Conservation (phyloP, 2,888 invertebrate species). For the Leptinotarsa juncta region DNA sequence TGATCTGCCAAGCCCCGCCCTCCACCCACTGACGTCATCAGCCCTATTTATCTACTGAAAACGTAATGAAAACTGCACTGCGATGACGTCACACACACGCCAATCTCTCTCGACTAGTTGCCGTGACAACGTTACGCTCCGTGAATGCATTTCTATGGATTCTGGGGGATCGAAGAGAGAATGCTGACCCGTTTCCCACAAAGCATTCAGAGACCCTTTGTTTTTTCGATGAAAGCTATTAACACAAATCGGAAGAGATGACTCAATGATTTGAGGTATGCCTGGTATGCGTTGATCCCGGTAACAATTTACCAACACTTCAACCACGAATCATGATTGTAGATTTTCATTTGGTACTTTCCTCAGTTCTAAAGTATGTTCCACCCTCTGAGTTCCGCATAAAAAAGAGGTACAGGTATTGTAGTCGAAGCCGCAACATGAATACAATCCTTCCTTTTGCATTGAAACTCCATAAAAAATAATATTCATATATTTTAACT, state of each 20-base stretch:
- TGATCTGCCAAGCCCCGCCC: not conserved
- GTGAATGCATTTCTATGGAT: constrained; percentile 25
- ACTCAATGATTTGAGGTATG: not conserved
- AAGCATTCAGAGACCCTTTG: constrained; percentile 14
- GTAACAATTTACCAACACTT: not conserved
- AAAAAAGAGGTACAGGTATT: too few relatives aligned
- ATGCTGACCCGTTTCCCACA: constrained; percentile 10
- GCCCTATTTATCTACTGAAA: constrained; percentile 29
- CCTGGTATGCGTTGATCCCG: not conserved
- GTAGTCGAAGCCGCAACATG: too few relatives aligned
- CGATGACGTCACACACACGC: constrained; percentile 37
- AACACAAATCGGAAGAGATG: not conserved
- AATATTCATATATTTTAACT: too few relatives aligned
- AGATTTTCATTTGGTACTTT: too few relatives aligned
- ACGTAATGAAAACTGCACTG: constrained; percentile 36
- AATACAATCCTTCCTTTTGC: too few relatives aligned
- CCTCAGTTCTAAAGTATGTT: too few relatives aligned
- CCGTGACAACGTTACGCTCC: constrained; percentile 29
- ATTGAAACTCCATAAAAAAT: too few relatives aligned
- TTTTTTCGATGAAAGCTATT: constrained; percentile 2
- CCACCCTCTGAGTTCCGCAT: too few relatives aligned
- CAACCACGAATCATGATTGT: not conserved
- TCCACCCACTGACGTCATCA: constrained; percentile 36
- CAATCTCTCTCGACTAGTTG: constrained; percentile 32
- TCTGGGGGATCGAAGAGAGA: constrained; percentile 10